Conservation (phyloP, 2,888 invertebrate genomes). For the Zhuqinia jingwanae region DNA sequence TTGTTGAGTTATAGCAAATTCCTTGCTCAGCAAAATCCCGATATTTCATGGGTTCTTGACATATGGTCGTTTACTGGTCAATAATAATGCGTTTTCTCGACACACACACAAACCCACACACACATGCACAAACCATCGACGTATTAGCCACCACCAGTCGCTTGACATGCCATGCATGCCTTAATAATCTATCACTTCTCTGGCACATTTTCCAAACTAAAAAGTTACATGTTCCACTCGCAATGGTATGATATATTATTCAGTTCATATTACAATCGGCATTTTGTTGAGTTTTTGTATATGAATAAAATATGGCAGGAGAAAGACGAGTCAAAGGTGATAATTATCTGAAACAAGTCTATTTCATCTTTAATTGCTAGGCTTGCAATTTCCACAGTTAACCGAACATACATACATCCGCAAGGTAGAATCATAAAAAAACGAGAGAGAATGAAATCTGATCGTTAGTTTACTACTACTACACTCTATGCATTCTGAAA, state of each 20-base stretch:
- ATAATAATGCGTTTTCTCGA: slow-evolving; percentile 53
- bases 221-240: slow-evolving; percentile 16
- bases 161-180: slow-evolving; percentile 23
- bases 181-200: slow-evolving; percentile 44
- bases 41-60: slow-evolving; percentile 68
- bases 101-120: neutral
- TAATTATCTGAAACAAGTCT: slow-evolving; percentile 72
- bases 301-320: slow-evolving; percentile 45
- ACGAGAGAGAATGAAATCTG: slow-evolving; percentile 41
- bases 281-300: neutral
- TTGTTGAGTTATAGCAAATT: slow-evolving; percentile 68
- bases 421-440: slow-evolving; percentile 19
- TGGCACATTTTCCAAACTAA: slow-evolving; percentile 13
- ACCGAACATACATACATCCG: slow-evolving; percentile 39
- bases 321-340: slow-evolving; percentile 72
- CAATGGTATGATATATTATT: slow-evolving; percentile 3
- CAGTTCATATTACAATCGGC: slow-evolving; percentile 7
- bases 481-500: neutral
- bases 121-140: slow-evolving; percentile 37
- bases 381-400: slow-evolving; percentile 56
- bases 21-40: slow-evolving; percentile 67
- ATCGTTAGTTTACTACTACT: slow-evolving; percentile 5
- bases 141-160: slow-evolving; percentile 27
- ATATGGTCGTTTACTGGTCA: slow-evolving; percentile 70
- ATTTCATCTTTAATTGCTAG: slow-evolving; percentile 73